phyloP scores from a whole-genome alignment of 2,888 invertebrate species.

The Rhabditoides inermis region DNA sequence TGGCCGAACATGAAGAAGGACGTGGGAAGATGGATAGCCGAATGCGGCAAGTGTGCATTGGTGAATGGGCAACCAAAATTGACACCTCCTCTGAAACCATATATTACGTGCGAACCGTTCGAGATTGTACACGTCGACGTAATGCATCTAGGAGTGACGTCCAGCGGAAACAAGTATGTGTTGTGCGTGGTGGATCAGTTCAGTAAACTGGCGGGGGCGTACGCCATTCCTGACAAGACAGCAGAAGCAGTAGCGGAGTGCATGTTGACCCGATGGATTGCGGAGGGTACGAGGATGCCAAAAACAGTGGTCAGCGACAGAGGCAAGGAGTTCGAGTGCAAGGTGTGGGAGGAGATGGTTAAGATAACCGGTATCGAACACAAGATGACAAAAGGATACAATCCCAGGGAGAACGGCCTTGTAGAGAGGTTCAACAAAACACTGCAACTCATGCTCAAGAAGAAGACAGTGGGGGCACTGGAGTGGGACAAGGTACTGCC shows the following conservation, averaged over 20 bases:
- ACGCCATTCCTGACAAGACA: slow-evolving; percentile 11
- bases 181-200: slow-evolving; percentile 17
- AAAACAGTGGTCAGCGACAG: slow-evolving; percentile 9
- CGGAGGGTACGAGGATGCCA: slow-evolving; percentile 11
- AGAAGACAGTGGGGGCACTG: neutral
- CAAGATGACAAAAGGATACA: slow-evolving; percentile 14
- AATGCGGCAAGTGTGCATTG: too few relatives aligned
- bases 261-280: slow-evolving; percentile 10
- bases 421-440: slow-evolving; percentile 19
- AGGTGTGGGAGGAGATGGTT: slow-evolving; percentile 2
- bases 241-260: slow-evolving; percentile 13
- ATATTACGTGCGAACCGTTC: slow-evolving; percentile 2
- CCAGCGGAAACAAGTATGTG: slow-evolving; percentile 9
- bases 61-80: too few relatives aligned
- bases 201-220: slow-evolving; percentile 6
- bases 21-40: too few relatives aligned
- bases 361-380: slow-evolving; percentile 6
- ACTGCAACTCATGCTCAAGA: slow-evolving; percentile 11
- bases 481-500: slow-evolving; percentile 22
- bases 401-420: slow-evolving; percentile 18
- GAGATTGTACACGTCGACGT: slow-evolving; percentile 15
- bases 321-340: slow-evolving; percentile 13
- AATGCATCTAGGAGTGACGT: slow-evolving; percentile 9
- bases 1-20: too few relatives aligned
- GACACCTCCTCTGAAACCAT: slow-evolving; percentile 9